These are phyloP conservation scores for Hirtodrosophila trivittata DNA, from an alignment of 2,888 invertebrate genomes.

Conservation along the genomic window DNA sequence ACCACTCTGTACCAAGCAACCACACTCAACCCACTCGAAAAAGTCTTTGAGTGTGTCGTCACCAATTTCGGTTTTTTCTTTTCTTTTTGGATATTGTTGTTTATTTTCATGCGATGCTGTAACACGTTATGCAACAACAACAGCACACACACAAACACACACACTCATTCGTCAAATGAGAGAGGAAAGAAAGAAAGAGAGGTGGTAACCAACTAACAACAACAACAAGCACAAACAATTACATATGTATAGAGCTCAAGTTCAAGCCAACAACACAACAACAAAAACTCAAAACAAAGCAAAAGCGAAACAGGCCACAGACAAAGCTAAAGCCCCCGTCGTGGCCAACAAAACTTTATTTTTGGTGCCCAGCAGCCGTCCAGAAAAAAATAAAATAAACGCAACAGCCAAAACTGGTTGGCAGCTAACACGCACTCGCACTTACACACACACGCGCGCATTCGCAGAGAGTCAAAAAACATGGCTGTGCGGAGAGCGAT, in stretches of 20 bases:
- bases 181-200: not conserved
- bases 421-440: conserved; percentile 42
- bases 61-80: conserved; percentile 66
- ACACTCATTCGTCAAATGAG: conserved; percentile 19
- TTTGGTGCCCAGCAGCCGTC: conserved; percentile 48
- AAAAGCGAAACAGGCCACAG: conserved; percentile 47
- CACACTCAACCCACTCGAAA: conserved; percentile 39
- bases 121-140: conserved; percentile 81
- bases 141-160: conserved; percentile 54
- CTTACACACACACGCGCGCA: conserved; percentile 10
- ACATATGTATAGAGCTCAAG: conserved; percentile 77
- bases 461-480: conserved; percentile 11
- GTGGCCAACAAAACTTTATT: conserved; percentile 49
- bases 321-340: conserved; percentile 13
- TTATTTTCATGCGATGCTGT: conserved; percentile 80
- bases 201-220: conserved; percentile 38
- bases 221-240: conserved; percentile 59
- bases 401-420: conserved; percentile 51
- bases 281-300: conserved; percentile 38
- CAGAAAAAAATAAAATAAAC: conserved; percentile 23
- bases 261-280: conserved; percentile 69
- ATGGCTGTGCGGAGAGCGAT: conserved; percentile 2
- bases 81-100: conserved; percentile 51
- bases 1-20: conserved; percentile 10
- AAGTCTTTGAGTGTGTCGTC: conserved; percentile 65